Evolutionary conservation across 2,888 invertebrate genomes (phyloP), one percentile per base, ranked within the genome.

Genomic region (Cephus runcator): DNA sequence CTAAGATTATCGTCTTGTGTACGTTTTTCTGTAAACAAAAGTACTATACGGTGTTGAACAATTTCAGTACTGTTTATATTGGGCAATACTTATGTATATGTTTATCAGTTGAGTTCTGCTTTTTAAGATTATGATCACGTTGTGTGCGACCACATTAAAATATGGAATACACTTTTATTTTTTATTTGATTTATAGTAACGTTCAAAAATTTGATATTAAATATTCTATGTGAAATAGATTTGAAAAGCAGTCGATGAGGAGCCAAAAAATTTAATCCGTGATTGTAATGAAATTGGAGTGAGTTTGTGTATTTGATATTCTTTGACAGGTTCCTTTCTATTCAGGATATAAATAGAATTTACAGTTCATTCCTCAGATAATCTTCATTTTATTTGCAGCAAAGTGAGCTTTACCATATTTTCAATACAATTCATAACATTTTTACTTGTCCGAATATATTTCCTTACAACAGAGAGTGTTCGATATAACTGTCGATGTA

Each of bases 101-200:
- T 56, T 40, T 40, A 6, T 40, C 15, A 6, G 6, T 40, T 0
- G 30, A 30, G 31, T 33, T 71, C 12, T n/a, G 31, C 12, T 11
- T 12, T 34, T 76, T 73, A 75, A 33, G 36, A 69, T 34, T 76
- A 73, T 23, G 71, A 74, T 34, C 75, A 69, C 1, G 9, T 23
- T 56, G 9, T 23, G 23, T 56, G 23, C 23, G 2, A 15, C 15
- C 4, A 40, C 15, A 23, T 56, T 15, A 23, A 75, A 77, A 31
- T 76, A 35, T 74, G 35, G 40, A 34, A 76, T 73, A 4, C 77
- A 69, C 69, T 68, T 69, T 75, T 73, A 69, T 76, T 31, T 34
- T 69, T 69, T 30, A 69, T 40, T 23, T 15, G 6, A 40, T 23
- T 40, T 40, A 6, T 6, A 40, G 6, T 40, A 40, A 40, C 6